These are phyloP conservation scores for Xestia c-nigrum DNA, from an alignment of 2,888 invertebrate species.

Conservation along the genomic window DNA sequence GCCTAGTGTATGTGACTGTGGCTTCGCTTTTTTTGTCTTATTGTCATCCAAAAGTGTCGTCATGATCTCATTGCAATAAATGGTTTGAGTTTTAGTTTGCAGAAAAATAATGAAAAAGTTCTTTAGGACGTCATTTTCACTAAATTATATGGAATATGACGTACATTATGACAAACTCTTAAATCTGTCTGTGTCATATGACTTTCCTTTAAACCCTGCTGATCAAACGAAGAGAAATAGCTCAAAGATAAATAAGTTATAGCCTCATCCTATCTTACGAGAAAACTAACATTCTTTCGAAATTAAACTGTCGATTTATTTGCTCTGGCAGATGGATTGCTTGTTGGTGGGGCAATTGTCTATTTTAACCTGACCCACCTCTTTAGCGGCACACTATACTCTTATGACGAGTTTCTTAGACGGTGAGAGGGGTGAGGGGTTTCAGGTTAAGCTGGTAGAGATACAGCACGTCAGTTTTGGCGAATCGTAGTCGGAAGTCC, in stretches of 20 bases:
- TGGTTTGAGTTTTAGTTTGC: no score
- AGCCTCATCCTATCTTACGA: conserved; percentile 50
- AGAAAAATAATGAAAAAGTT: background rate
- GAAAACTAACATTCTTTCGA: conserved; percentile 67
- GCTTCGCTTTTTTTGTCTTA: no score
- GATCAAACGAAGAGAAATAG: conserved; percentile 38
- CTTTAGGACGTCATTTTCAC: background rate
- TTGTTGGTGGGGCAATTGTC: conserved; percentile 72
- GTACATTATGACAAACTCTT: no score
- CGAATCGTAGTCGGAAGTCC: conserved; percentile 78
- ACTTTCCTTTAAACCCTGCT: conserved; percentile 11
- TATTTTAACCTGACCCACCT: conserved; percentile 62
- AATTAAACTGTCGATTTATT: conserved; percentile 84
- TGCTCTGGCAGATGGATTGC: conserved; percentile 81
- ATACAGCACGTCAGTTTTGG: conserved; percentile 78
- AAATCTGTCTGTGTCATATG: background rate
- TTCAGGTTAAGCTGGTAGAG: conserved; percentile 65
- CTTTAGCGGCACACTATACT: conserved; percentile 21
- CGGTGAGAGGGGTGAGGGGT: conserved; percentile 18
- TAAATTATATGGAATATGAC: background rate
- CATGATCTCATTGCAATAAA: no score
- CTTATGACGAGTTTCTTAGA: conserved; percentile 11
- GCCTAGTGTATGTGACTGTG: no score
- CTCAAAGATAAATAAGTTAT: conserved; percentile 47
- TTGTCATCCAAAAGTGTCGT: no score